Base-by-base conservation (phyloP, 2,797 vertebrate genomes). In the Periophthalmus magnuspinnatus region DNA sequence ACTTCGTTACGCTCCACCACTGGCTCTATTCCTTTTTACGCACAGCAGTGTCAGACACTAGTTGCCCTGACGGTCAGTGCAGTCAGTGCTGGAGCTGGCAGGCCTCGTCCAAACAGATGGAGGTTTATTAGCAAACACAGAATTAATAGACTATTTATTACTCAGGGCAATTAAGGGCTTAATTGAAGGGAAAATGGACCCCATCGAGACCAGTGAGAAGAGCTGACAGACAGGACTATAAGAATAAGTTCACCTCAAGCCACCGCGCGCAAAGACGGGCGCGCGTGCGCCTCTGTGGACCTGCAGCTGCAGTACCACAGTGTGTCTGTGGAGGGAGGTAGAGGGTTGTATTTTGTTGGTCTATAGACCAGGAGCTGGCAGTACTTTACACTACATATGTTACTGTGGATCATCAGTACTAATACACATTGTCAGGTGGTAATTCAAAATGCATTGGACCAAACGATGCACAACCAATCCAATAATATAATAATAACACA, bases 91-190 rank as follows among this genome's bases (percentile, higher is more conserved):
- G 68, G 16, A 67, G 66, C 78, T 88, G 80, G 79, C 78, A 83
- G 66, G 77, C 82, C 79, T 72, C 68, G 62, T 68, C 63, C 74
- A 86, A 78, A 86, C 87, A 88, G 81, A 84, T 78, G 88, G 72
- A 74, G 58, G 81, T 88, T 89, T 88, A 90, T 87, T 80, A 85
- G 71, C 74, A 87, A 84, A 84, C 78, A 87, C 76, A 34, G 67
- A 74, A 88, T 86, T 89, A 83, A 90, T 86, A 80, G 84, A 87
- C 72, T 86, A 77, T 88, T 90, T 90, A 88, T 84, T 80, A 88
- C 77, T 73, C 71, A 62, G 55, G 84, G 80, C 84, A 86, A 87
- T 91, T 85, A 85, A 79, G 72, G 70, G 52, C 74, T 84, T 89
- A 90, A 90, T 88, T 89, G 81, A 77, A 88, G 81, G 79, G 76